Evolutionary conservation across 2,888 invertebrate species (phyloP).

Genomic region (Chesias legatella): DNA sequence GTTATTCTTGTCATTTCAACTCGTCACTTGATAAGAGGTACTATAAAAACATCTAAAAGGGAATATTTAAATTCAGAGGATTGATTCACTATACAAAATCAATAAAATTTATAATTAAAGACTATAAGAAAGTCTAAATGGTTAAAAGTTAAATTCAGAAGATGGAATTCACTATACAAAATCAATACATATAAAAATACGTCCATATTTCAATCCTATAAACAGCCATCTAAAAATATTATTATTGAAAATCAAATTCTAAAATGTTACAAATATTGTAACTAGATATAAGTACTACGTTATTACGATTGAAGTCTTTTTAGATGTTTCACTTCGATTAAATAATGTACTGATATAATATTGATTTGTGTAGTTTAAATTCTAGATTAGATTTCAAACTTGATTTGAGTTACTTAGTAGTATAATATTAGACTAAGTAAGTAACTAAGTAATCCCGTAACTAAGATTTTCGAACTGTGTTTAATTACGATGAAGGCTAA

Average conservation of each 20-base stretch:
- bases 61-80: background rate
- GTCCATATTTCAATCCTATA: conserved; percentile 44
- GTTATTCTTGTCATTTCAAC: background rate
- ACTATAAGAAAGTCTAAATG: conserved; percentile 17
- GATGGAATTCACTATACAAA: conserved; percentile 38
- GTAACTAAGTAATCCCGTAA: too few relatives aligned
- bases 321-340: conserved; percentile 2
- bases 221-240: conserved; percentile 71
- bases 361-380: too few relatives aligned
- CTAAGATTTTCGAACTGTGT: too few relatives aligned
- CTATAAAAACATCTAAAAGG: background rate
- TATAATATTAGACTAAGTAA: too few relatives aligned
- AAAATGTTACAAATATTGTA: conserved; percentile 36
- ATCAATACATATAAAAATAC: conserved; percentile 52
- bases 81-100: background rate
- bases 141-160: conserved; percentile 14
- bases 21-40: conserved; percentile 2
- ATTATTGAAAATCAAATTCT: conserved; percentile 40
- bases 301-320: conserved; percentile 10
- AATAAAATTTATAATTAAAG: background rate
- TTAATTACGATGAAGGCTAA: too few relatives aligned
- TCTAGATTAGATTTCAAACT: too few relatives aligned
- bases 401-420: too few relatives aligned
- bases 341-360: background rate
- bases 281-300: conserved; percentile 18